These are phyloP conservation scores for Torymus texanus DNA, from an alignment of 2,888 invertebrate species.

Conservation along the genomic window DNA sequence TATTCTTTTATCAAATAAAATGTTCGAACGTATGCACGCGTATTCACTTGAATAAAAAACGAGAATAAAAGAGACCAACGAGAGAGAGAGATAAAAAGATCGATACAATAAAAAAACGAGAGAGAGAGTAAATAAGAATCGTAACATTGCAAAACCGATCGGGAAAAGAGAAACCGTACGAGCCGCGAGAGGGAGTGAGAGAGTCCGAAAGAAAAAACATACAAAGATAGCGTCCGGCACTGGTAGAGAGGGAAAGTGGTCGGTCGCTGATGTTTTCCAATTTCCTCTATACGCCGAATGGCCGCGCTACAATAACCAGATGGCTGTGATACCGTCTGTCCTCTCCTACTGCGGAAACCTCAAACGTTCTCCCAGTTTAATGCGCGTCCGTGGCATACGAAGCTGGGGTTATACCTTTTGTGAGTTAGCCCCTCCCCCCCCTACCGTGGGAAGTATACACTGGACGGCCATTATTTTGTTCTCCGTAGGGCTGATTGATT, in stretches of 20 bases:
- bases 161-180: neutral
- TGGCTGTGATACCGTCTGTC: slow-evolving; percentile 53
- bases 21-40: no score
- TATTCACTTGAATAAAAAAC: slow-evolving; percentile 23
- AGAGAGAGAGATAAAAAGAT: neutral
- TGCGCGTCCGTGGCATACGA: slow-evolving; percentile 2
- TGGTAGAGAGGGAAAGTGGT: slow-evolving; percentile 16
- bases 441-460: neutral
- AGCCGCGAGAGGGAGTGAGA: neutral
- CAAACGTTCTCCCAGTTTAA: slow-evolving; percentile 29
- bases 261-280: slow-evolving; percentile 65
- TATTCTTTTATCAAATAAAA: no score
- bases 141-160: neutral
- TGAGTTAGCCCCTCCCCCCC: neutral
- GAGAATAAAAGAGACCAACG: slow-evolving; percentile 6
- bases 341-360: slow-evolving; percentile 30
- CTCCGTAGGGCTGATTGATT: slow-evolving; percentile 27
- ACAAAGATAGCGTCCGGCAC: no score
- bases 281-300: slow-evolving; percentile 60
- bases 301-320: slow-evolving; percentile 39
- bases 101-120: neutral
- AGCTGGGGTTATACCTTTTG: slow-evolving; percentile 6
- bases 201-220: neutral
- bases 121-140: neutral
- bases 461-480: slow-evolving; percentile 34